Evolutionary conservation across 92 coral and sea anemone genomes (phyloP).

Genomic region (Parazoanthus darwini): DNA sequence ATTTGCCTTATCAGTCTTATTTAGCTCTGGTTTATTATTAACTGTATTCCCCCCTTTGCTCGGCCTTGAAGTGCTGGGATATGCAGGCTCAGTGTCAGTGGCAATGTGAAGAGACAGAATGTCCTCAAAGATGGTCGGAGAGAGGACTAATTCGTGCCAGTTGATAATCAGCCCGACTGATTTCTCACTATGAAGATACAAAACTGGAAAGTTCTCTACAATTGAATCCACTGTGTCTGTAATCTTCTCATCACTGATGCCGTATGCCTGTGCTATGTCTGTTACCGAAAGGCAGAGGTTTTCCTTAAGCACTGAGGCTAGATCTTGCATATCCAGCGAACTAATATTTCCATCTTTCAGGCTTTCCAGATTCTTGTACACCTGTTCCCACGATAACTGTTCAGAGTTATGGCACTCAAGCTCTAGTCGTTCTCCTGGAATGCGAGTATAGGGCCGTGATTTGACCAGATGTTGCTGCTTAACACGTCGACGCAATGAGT

Average conservation of each 20-base stretch:
- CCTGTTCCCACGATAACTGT: slow-evolving; percentile 20
- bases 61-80: background rate
- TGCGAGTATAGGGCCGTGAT: background rate
- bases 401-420: slow-evolving; percentile 1
- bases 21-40: too few species aligned
- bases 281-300: slow-evolving; percentile 18
- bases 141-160: slow-evolving; percentile 24
- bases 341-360: background rate
- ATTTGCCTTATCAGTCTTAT: too few species aligned
- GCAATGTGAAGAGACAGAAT: slow-evolving; percentile 20
- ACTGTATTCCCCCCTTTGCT: background rate
- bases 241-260: background rate
- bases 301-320: slow-evolving; percentile 17
- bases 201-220: slow-evolving; percentile 36
- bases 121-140: slow-evolving; percentile 30
- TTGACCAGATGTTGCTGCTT: background rate
- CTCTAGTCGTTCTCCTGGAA: slow-evolving; percentile 13
- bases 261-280: slow-evolving; percentile 6
- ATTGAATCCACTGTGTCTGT: slow-evolving; percentile 12
- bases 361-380: slow-evolving; percentile 1
- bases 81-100: background rate
- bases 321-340: slow-evolving; percentile 9
- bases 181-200: slow-evolving; percentile 31
- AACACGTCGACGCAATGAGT: slow-evolving; percentile 11
- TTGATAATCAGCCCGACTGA: slow-evolving; percentile 30